phyloP scores from a whole-genome alignment of 2,113 vertebrate species.

The Tiliqua scincoides region DNA sequence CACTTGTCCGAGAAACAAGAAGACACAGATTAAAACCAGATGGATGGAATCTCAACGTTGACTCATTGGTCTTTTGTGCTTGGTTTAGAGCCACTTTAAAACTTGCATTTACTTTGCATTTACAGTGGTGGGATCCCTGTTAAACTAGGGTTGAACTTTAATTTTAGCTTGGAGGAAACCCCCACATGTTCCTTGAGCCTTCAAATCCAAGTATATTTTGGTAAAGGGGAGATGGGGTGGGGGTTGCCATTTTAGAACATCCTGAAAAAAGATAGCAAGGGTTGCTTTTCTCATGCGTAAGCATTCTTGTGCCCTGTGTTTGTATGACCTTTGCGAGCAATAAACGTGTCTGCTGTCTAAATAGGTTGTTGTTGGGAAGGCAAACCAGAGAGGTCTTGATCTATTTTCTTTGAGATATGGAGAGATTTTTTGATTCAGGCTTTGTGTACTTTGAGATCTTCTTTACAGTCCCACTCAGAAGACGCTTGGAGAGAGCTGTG shows the following conservation, averaged over 20 bases:
- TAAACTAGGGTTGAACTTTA: conserved; percentile 81
- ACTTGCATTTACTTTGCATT: conserved; percentile 77
- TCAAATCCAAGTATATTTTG: conserved; percentile 69
- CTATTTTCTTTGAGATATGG: conserved; percentile 39
- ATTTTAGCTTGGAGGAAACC: conserved; percentile 72
- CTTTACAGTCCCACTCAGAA: neutral
- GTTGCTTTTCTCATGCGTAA: conserved; percentile 69
- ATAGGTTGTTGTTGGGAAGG: conserved; percentile 1
- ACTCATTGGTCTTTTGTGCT: conserved; percentile 79
- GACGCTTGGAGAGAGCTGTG: neutral
- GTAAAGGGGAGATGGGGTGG: conserved; percentile 58
- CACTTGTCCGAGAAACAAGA: conserved; percentile 70
- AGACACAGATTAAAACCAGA: conserved; percentile 77
- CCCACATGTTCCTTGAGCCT: conserved; percentile 59
- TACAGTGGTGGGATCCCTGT: conserved; percentile 78
- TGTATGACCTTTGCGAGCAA: conserved; percentile 13
- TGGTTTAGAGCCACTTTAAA: conserved; percentile 78
- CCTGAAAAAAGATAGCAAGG: conserved; percentile 59
- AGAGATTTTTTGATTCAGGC: conserved; percentile 45
- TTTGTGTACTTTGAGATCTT: conserved; percentile 60
- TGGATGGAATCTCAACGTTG: conserved; percentile 76
- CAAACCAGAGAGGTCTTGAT: conserved; percentile 44
- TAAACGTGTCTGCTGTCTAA: conserved; percentile 25
- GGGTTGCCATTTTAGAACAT: conserved; percentile 62
- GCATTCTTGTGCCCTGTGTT: conserved; percentile 43